Evolutionary conservation across 2,888 invertebrate genomes (phyloP), one percentile per base, ranked within the genome.

Genomic region (Nezara viridula): DNA sequence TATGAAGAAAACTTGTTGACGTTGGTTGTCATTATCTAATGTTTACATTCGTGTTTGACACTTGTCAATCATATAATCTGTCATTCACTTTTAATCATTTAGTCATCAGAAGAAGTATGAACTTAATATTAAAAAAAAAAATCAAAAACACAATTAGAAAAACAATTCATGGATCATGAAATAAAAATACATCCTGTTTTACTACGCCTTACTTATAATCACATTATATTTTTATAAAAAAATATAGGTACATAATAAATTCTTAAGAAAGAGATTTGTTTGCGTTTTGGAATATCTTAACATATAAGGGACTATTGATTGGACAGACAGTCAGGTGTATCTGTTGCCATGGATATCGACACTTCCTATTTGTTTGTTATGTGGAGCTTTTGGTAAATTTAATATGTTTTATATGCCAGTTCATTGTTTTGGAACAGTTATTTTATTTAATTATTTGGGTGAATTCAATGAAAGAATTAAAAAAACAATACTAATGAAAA

Each of bases 271-370:
- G 37, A 73, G 14, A 1, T 73, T 27, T 10, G 9, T 60, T 14
- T 32, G 27, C 10, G 4, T n/a, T 10, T 73, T 37, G 32, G 37
- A 4, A 37, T 73, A 73, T 5, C 27, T 10, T 6, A 32, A 37
- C 19, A 37, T 7, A 44, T 19, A 37, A 37, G 19, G 27, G 10
- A 3, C 21, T 73, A 73, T 73, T 73, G 66, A 73, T 37, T 21
- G 9, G 66, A 73, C 66, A 37, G 66, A 37, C 66, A 73, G 66
- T 37, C 66, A 73, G 66, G 66, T 73, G 66, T 73, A 73, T 37
- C 7, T 12, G 66, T 73, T 73, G 21, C 66, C 21, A 73, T 73
- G 66, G 66, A 32, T 19, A 73, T 21, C 32, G 24, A 32, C 19
- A 37, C 19, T 73, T 19, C 21, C 19, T 37, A 19, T 66, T 9